These are phyloP conservation scores for Micromussa lordhowensis DNA, from an alignment of 92 coral and sea anemone species.

Conservation along the genomic window DNA sequence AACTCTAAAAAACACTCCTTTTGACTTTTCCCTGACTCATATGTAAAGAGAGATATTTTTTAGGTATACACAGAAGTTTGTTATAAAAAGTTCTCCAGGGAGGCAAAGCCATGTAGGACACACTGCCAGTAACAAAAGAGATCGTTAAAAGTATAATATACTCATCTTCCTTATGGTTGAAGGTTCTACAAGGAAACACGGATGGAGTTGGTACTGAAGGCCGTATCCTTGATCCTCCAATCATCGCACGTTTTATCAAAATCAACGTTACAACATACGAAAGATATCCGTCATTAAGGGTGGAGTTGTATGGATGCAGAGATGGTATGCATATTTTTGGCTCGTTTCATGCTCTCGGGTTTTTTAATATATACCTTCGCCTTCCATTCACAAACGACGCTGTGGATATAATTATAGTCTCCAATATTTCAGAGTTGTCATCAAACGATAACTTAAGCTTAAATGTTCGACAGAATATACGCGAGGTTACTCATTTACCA, in stretches of 20 bases:
- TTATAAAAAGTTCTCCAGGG: no score
- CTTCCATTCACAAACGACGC: background rate
- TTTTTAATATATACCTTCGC: no score
- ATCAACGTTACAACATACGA: background rate
- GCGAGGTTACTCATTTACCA: background rate
- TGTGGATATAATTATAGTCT: no score
- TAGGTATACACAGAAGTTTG: no score
- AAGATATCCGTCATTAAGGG: background rate
- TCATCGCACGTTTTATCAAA: slow-evolving; percentile 5
- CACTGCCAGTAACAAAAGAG: no score
- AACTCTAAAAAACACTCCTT: no score
- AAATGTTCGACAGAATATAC: background rate
- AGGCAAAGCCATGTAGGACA: no score
- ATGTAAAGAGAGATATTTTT: no score
- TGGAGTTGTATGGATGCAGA: slow-evolving; percentile 1
- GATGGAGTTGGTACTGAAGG: background rate
- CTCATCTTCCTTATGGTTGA: background rate
- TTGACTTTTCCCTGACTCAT: no score
- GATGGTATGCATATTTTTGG: background rate
- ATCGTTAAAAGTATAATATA: background rate
- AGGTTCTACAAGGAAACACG: background rate
- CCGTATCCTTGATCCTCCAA: background rate
- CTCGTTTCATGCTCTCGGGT: background rate
- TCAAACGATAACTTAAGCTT: background rate
- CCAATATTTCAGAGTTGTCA: background rate